Conservation (phyloP, 2,888 invertebrate species). For the Cinara cedri region DNA sequence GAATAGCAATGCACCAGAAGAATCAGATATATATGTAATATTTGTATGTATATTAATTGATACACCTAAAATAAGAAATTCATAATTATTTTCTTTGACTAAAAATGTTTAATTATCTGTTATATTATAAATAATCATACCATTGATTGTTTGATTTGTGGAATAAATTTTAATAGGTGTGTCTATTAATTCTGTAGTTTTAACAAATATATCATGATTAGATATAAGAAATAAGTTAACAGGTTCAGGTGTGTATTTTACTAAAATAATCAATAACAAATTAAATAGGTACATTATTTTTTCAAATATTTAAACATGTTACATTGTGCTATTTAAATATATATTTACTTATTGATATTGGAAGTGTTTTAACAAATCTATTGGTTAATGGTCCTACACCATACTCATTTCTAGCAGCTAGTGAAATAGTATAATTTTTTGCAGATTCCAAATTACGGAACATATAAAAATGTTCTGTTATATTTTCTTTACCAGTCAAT, state of each 20-base stretch:
- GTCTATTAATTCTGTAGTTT: slow-evolving; percentile 39
- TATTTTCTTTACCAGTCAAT: slow-evolving; percentile 67
- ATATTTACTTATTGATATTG: slow-evolving; percentile 69
- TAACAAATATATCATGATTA: slow-evolving; percentile 20
- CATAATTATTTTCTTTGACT: background rate
- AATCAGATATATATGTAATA: slow-evolving; percentile 79
- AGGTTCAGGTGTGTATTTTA: slow-evolving; percentile 44
- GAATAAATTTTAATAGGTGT: slow-evolving; percentile 30
- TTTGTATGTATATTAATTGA: slow-evolving; percentile 75
- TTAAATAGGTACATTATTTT: background rate
- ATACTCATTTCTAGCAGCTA: slow-evolving; percentile 79
- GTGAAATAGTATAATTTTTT: slow-evolving; percentile 77
- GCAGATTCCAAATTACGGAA: slow-evolving; percentile 76
- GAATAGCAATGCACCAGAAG: slow-evolving; percentile 70
- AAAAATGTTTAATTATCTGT: background rate
- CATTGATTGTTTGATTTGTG: slow-evolving; percentile 35
- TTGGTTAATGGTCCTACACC: slow-evolving; percentile 79
- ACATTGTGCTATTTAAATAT: slow-evolving; percentile 59
- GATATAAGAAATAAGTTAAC: slow-evolving; percentile 47
- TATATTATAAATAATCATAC: slow-evolving; percentile 26
- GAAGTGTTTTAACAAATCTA: slow-evolving; percentile 72
- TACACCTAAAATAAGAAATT: slow-evolving; percentile 67
- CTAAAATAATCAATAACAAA: slow-evolving; percentile 10
- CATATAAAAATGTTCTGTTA: slow-evolving; percentile 76
- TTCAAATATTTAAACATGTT: slow-evolving; percentile 9